These are phyloP conservation scores for Urosaurus nigricauda DNA, from an alignment of 2,797 vertebrate species.

Conservation along the genomic window DNA sequence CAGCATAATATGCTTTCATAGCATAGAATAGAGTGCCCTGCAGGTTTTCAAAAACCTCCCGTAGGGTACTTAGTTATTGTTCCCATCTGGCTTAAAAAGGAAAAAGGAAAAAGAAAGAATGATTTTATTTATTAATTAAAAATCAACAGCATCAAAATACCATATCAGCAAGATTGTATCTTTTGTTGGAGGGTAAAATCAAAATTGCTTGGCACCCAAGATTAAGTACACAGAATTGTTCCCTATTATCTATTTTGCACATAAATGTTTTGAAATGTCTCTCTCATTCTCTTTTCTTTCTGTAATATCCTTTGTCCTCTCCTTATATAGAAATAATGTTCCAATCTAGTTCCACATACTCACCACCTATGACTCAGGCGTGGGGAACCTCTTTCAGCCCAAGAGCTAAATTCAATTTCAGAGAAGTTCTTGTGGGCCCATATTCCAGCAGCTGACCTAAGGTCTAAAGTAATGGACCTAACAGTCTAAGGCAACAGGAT, in stretches of 20 bases:
- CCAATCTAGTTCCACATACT: not conserved
- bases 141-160: not conserved
- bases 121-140: not conserved
- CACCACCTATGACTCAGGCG: too few relatives aligned
- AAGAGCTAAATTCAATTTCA: too few relatives aligned
- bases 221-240: conserved; percentile 36
- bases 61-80: too few relatives aligned
- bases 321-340: not conserved
- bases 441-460: too few relatives aligned
- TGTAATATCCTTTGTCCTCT: not conserved
- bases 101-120: too few relatives aligned
- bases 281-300: too few relatives aligned
- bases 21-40: not conserved
- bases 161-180: not conserved
- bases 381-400: too few relatives aligned
- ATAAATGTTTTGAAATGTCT: not conserved
- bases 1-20: conserved; percentile 38
- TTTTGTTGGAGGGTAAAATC: not conserved
- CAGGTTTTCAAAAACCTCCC: not conserved
- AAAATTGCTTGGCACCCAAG: not conserved
- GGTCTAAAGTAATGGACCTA: too few relatives aligned
- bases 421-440: too few relatives aligned
- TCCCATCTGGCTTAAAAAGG: too few relatives aligned
- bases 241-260: conserved; percentile 1
- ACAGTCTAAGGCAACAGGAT: too few relatives aligned